These are phyloP conservation scores for Coelopa pilipes DNA, from an alignment of 2,888 invertebrate species.

Conservation along the genomic window DNA sequence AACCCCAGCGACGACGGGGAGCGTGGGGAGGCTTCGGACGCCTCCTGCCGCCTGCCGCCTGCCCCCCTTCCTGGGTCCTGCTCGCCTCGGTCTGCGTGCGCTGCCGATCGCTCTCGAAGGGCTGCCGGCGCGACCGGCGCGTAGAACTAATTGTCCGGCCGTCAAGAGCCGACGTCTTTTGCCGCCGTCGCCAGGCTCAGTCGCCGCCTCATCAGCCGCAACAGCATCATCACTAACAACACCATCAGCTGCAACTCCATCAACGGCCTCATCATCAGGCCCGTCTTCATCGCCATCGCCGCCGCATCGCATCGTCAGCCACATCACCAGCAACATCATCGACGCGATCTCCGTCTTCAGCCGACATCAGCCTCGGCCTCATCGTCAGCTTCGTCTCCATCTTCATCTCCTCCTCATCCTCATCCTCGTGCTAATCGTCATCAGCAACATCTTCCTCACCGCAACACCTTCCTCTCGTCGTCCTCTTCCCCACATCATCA, in stretches of 20 bases:
- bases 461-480: too few species aligned
- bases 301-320: conserved; percentile 37
- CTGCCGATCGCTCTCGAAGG: conserved; percentile 49
- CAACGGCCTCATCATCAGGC: conserved; percentile 41
- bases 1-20: too few species aligned
- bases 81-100: conserved; percentile 21
- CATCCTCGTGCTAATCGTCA: too few species aligned
- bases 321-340: conserved; percentile 25
- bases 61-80: conserved; percentile 14
- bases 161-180: conserved; percentile 50
- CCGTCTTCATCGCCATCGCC: conserved; percentile 38
- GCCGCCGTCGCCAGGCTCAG: not conserved
- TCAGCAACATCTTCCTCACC: too few species aligned
- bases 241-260: conserved; percentile 35
- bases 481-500: too few species aligned
- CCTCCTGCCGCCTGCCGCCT: not conserved
- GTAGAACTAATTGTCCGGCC: conserved; percentile 65
- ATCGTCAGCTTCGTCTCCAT: not conserved
- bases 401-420: conserved; percentile 23
- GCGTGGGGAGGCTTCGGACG: too few species aligned
- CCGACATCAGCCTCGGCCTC: not conserved
- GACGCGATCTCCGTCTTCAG: not conserved
- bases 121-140: conserved; percentile 64
- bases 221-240: conserved; percentile 20
- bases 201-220: not conserved